Conservation (phyloP, 2,797 vertebrate species). For the Phyllotis vaccarum region DNA sequence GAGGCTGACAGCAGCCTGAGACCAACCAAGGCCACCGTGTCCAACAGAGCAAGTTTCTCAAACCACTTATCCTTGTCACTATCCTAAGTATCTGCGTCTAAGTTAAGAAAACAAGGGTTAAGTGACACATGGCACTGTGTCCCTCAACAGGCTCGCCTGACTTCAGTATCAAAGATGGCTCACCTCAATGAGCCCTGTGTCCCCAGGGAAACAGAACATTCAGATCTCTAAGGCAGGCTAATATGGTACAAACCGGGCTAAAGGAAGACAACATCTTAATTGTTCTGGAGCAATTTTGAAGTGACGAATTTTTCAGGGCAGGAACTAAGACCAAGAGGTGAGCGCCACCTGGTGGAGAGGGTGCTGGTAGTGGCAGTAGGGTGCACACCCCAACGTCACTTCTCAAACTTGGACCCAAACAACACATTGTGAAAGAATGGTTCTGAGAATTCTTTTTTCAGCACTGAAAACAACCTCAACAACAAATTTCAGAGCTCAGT, state of each 20-base stretch:
- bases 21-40: neutral
- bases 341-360: constrained; percentile 65
- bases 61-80: neutral
- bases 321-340: constrained; percentile 3
- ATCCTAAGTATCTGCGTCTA: neutral
- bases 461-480: neutral
- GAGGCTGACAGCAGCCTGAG: neutral
- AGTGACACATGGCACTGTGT: fast-evolving
- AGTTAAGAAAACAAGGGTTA: no score
- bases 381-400: neutral
- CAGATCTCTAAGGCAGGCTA: neutral
- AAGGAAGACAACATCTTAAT: neutral
- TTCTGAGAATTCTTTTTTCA: neutral
- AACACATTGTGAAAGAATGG: no score
- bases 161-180: neutral
- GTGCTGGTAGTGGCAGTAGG: fast-evolving
- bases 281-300: neutral
- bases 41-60: neutral
- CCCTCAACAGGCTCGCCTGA: neutral
- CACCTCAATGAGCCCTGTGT: neutral
- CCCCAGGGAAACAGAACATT: neutral
- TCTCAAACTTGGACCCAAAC: neutral
- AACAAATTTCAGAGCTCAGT: neutral
- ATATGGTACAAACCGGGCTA: neutral
- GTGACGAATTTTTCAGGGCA: neutral